Evolutionary conservation across 92 coral and sea anemone species (phyloP).

Genomic region (Heliopora coerulea): DNA sequence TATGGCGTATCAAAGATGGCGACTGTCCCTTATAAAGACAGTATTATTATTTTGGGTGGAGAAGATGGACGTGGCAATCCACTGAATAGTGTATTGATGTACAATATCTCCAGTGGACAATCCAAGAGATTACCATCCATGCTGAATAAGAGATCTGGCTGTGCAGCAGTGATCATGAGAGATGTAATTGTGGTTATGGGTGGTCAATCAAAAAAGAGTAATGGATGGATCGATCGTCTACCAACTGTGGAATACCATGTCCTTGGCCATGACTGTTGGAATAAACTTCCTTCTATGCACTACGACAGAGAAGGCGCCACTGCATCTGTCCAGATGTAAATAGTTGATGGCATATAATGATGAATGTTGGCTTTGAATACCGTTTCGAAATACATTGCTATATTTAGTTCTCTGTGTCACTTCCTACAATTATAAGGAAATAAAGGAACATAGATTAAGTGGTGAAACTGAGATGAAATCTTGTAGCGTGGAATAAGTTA

Average conservation of each 20-base stretch:
- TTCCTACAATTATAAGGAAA: no score
- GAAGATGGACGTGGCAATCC: background rate
- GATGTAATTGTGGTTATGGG: slow-evolving; percentile 74
- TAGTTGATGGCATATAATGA: no score
- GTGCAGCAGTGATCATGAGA: slow-evolving; percentile 70
- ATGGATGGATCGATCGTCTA: no score
- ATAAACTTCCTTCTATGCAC: slow-evolving; percentile 21
- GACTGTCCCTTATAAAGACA: slow-evolving; percentile 16
- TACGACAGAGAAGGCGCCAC: background rate
- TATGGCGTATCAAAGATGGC: slow-evolving; percentile 19
- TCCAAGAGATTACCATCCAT: slow-evolving; percentile 71
- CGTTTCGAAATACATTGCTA: no score
- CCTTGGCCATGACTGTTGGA: background rate
- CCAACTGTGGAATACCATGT: background rate
- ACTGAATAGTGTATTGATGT: slow-evolving; percentile 22
- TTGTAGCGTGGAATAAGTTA: no score
- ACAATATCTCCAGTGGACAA: slow-evolving; percentile 66
- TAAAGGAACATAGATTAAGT: no score
- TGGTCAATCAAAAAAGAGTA: slow-evolving; percentile 60
- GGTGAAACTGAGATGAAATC: no score
- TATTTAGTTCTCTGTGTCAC: no score
- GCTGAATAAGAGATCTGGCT: slow-evolving; percentile 75
- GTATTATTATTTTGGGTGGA: slow-evolving; percentile 17
- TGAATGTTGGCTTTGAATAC: no score
- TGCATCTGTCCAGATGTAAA: slow-evolving; percentile 15